Evolutionary conservation across 2,888 invertebrate genomes (phyloP), one percentile per base, ranked within the genome.

Genomic region (Xestoiulus laeticollis): DNA sequence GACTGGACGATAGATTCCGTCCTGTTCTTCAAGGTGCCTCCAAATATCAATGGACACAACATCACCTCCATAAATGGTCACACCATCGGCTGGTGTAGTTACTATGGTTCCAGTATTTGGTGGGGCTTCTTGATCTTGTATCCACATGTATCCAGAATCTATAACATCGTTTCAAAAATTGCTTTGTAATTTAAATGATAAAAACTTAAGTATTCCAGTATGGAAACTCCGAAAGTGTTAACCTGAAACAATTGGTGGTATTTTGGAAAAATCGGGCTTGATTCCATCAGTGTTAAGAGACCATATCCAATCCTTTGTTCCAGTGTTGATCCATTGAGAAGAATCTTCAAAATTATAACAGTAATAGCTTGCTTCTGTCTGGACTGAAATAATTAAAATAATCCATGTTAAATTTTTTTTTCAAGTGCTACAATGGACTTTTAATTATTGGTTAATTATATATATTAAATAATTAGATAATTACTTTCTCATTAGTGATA

Each of bases 51-150:
- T 32, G 12, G 30, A 26, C 12, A 82, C 82, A 14, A 12, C 14
- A 22, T 82, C 82, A 32, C n/a, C 30, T 32, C 10, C 1, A 83
- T 83, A 19, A 38, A 83, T 26, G 12, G 8, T 30, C 19, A 83
- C 38, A 19, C 83, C 83, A 38, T 26, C n/a, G 33, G 32, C 83
- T n/a, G 59, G 59, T 6, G 59, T 59, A 2, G 83, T 30, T n/a
- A 83, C 83, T 32, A 83, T 83, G 83, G 30, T 83, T 83, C 83
- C 83, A 33, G 30, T 30, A 19, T 83, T 83, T 30, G 83, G 83
- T 19, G 83, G 83, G 2, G 19, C 30, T 1, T 30, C 83, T 33
- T 83, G 32, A n/a, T 83, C 83, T 83, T 83, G 83, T 14, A 83
- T 14, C 83, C 83, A 83, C 32, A 26, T 10, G 19, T 83, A 83